phyloP scores from a whole-genome alignment of 92 coral and sea anemone species.

The Phenganax subtilis region DNA sequence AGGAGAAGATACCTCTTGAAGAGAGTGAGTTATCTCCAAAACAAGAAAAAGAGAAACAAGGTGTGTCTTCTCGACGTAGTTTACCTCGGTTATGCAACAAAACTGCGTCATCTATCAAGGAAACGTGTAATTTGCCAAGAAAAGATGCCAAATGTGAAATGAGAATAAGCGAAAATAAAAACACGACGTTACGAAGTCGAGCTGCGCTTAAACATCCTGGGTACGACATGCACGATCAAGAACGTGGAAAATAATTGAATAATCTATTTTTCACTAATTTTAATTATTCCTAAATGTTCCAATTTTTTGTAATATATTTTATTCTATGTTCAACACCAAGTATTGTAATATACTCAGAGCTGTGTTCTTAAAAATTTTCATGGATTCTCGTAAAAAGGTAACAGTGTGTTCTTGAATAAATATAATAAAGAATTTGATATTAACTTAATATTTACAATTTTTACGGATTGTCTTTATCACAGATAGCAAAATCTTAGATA shows the following conservation, averaged over 20 bases:
- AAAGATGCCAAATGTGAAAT: not conserved
- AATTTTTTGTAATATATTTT: not conserved
- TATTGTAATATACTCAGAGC: too few relatives aligned
- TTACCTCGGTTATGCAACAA: not conserved
- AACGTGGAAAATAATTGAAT: constrained; percentile 3
- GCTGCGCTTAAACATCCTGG: constrained; percentile 22
- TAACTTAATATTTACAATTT: too few relatives aligned
- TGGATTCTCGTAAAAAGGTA: too few relatives aligned
- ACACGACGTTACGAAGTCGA: constrained; percentile 16
- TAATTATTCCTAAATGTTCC: not conserved
- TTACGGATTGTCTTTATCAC: too few relatives aligned
- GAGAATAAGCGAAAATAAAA: constrained; percentile 13
- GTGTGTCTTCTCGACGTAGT: not conserved
- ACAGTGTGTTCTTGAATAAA: too few relatives aligned
- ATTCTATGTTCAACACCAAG: too few relatives aligned
- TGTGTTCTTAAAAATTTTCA: too few relatives aligned
- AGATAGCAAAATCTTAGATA: too few relatives aligned
- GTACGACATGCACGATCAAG: not conserved
- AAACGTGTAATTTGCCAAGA: not conserved
- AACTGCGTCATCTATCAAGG: not conserved
- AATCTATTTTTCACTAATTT: not conserved
- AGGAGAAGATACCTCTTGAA: not conserved
- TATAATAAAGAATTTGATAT: too few relatives aligned
- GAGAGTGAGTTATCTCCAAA: not conserved
- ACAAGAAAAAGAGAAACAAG: not conserved